Evolutionary conservation across 2,888 invertebrate genomes (phyloP).

Genomic region (Yponomeuta malinellus): DNA sequence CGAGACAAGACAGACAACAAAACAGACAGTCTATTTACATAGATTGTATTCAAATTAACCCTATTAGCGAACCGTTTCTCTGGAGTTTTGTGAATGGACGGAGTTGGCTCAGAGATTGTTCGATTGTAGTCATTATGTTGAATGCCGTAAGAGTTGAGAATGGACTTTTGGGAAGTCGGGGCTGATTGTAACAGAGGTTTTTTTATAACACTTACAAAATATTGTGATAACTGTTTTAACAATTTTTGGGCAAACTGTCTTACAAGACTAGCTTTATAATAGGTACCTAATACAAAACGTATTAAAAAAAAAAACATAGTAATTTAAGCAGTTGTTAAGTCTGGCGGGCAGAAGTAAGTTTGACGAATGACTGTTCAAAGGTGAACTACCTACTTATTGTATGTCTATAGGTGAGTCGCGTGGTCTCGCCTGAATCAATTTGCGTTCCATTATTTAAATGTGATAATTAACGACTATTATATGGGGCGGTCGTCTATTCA

Average conservation of each 20-base stretch:
- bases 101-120: background rate
- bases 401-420: conserved; percentile 35
- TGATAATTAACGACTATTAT: conserved; percentile 53
- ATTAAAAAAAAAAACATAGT: too few species aligned
- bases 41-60: conserved; percentile 61
- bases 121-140: background rate
- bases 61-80: conserved; percentile 39
- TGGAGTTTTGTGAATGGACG: conserved; percentile 49
- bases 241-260: too few species aligned
- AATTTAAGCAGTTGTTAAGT: too few species aligned
- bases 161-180: too few species aligned
- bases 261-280: too few species aligned
- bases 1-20: conserved; percentile 2
- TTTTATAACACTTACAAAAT: too few species aligned
- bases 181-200: too few species aligned
- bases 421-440: conserved; percentile 52
- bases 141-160: background rate
- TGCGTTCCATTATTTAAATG: conserved; percentile 60
- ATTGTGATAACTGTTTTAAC: too few species aligned
- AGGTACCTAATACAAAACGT: too few species aligned
- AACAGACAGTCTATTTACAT: conserved; percentile 25
- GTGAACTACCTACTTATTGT: too few species aligned
- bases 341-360: too few species aligned
- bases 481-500: conserved; percentile 43
- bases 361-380: too few species aligned